A percentile compares a stretch with the other conserved stretches of the same genome.
Conservation (phyloP, 2,797 vertebrate species). For the Anableps anableps region DNA sequence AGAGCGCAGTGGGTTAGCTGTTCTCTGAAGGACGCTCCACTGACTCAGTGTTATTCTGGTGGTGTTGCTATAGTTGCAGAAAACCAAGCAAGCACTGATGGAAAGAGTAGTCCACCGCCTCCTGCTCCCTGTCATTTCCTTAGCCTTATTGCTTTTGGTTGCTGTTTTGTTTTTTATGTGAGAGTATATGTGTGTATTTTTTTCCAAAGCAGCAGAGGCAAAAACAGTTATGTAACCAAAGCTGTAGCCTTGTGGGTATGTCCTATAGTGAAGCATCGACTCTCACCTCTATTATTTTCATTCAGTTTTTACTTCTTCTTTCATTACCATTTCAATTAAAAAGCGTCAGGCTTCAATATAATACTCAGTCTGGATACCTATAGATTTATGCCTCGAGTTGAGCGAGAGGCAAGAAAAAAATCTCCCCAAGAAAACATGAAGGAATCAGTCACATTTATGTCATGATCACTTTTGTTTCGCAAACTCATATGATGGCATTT, state of each 20-base stretch:
- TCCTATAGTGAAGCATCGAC: constrained; percentile 42
- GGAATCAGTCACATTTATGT: constrained; percentile 51
- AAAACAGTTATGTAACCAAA: constrained; percentile 74
- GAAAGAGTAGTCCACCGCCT: constrained; percentile 62
- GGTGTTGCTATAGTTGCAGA: constrained; percentile 50
- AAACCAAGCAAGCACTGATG: constrained; percentile 56
- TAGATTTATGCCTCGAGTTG: constrained; percentile 29
- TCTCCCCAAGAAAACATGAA: constrained; percentile 14
- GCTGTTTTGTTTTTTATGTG: constrained; percentile 26
- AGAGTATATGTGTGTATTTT: constrained; percentile 35
- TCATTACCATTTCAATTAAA: constrained; percentile 69
- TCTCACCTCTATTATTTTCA: constrained; percentile 42
- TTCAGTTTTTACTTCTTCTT: constrained; percentile 64
- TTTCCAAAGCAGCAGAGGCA: constrained; percentile 54
- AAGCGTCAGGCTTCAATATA: constrained; percentile 18
- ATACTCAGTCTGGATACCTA: constrained; percentile 12
- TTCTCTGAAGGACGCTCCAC: constrained; percentile 55
- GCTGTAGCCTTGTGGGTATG: constrained; percentile 55
- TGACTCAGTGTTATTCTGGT: constrained; percentile 74
- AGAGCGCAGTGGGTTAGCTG: constrained; percentile 47
- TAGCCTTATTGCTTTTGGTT: constrained; percentile 66
- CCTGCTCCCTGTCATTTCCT: constrained; percentile 68
- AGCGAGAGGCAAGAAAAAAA: constrained; percentile 41
- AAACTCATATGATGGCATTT: constrained; percentile 52
- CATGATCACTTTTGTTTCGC: constrained; percentile 54